A percentile compares a stretch with the other conserved stretches of the same genome.
Conservation (phyloP, 1,140 invertebrate species). For the Laupala kohalensis region DNA sequence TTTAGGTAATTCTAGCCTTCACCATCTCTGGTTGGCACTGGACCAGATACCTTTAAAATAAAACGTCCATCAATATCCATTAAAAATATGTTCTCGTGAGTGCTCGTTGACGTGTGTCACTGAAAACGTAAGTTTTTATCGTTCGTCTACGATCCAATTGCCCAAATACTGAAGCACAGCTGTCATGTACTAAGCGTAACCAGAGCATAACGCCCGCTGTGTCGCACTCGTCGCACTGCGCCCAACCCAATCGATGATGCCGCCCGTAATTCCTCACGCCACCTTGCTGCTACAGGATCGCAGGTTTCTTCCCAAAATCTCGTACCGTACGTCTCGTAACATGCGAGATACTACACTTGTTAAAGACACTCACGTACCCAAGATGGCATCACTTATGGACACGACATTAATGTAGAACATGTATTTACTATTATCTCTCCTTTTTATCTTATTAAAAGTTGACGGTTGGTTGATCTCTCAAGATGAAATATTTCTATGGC, state of each 20-base stretch:
- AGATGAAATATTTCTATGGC: slow-evolving; percentile 2
- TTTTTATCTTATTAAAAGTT: slow-evolving; percentile 1
- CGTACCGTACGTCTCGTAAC: background rate
- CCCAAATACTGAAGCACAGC: no score
- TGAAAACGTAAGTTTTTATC: no score
- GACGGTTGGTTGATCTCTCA: slow-evolving; percentile 3
- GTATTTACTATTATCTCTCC: slow-evolving; percentile 3
- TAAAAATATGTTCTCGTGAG: no score
- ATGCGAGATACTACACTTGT: background rate
- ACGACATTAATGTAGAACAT: background rate
- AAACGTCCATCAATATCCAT: no score
- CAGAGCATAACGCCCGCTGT: background rate
- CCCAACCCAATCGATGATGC: background rate
- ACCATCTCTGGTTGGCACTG: no score
- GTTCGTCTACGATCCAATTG: no score
- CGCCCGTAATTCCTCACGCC: background rate
- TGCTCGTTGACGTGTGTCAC: no score
- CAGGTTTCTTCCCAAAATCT: background rate
- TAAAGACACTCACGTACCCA: background rate
- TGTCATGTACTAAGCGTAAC: no score
- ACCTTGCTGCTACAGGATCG: background rate
- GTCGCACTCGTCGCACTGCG: background rate
- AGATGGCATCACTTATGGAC: background rate
- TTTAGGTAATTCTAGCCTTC: no score
- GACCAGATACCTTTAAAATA: no score